Evolutionary conservation across 1,140 invertebrate species (phyloP), one percentile per base, ranked within the genome.

Genomic region (Leptoteleia sp.): DNA sequence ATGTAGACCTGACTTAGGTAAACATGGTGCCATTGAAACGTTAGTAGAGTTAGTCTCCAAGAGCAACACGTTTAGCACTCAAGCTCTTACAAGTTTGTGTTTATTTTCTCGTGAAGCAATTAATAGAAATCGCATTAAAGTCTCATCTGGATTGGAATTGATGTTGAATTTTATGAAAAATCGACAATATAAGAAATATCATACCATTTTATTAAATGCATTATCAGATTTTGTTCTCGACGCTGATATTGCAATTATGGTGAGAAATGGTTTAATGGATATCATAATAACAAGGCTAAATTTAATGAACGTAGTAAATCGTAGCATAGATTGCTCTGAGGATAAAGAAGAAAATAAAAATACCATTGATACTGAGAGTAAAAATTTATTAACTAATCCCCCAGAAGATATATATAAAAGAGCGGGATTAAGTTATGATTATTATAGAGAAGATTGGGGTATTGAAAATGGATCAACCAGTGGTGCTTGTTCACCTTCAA

Each of bases 71-170:
- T 17, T 83, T 0, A 78, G 33, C 9, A 57, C 64, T 17, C 77
- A 89, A 48, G 71, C 78, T 9, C 29, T 89, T 11, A 13, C 25
- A 4, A 82, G 61, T 57, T 38, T 89, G 5, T 88, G 84, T 48
- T 48, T 88, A 1, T 85, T 89, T 33, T 88, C 83, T 68, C 75
- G 84, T 4, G 88, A 89, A 65, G 82, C 87, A 4, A 72, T 89
- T 0, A 88, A 88, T 75, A 83, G 88, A 25, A 76, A 71, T 12
- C 80, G 64, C 33, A 70, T 89, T 15, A 79, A 79, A 27, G 42
- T 35, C 2, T 52, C 48, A 15, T 62, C 64, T 4, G 88, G 88
- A 7, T 43, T 89, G 11, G 82, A 88, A 52, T 4, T 84, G 7
- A 86, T 89, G 5, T 4, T 88, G 3, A 37, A 47, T 1, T 17